Conservation (phyloP, 2,113 vertebrate species). For the Caretta caretta region DNA sequence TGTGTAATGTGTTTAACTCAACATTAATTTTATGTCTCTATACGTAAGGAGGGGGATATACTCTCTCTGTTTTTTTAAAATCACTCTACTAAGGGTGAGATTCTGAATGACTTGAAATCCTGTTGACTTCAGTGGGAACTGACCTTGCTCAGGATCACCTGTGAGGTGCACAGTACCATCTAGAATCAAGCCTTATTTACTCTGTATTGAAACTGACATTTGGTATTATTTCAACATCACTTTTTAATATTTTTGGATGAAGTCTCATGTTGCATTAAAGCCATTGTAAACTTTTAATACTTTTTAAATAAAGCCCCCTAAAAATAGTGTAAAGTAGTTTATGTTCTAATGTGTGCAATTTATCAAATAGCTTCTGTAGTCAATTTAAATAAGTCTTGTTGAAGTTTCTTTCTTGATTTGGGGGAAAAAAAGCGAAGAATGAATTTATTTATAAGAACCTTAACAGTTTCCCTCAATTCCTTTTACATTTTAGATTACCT, state of each 20-base stretch:
- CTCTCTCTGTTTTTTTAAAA: not conserved
- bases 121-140: not conserved
- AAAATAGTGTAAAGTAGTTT: constrained; percentile 70
- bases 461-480: constrained; percentile 91
- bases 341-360: constrained; percentile 72
- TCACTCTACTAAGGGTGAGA: not conserved
- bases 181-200: not conserved
- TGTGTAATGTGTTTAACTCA: constrained; percentile 27
- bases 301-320: constrained; percentile 46
- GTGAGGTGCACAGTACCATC: not conserved
- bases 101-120: not conserved
- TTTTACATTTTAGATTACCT: constrained; percentile 91
- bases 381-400: constrained; percentile 79
- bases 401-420: constrained; percentile 75
- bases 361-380: constrained; percentile 76
- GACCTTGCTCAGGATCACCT: not conserved
- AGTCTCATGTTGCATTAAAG: not conserved
- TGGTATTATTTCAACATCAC: constrained; percentile 24
- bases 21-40: not conserved
- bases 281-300: constrained; percentile 55
- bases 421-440: constrained; percentile 76
- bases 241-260: constrained; percentile 32
- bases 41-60: not conserved
- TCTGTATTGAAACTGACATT: not conserved
- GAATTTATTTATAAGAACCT: constrained; percentile 87